Conservation (phyloP, 2,888 invertebrate species). For the Drosophila diplacantha region DNA sequence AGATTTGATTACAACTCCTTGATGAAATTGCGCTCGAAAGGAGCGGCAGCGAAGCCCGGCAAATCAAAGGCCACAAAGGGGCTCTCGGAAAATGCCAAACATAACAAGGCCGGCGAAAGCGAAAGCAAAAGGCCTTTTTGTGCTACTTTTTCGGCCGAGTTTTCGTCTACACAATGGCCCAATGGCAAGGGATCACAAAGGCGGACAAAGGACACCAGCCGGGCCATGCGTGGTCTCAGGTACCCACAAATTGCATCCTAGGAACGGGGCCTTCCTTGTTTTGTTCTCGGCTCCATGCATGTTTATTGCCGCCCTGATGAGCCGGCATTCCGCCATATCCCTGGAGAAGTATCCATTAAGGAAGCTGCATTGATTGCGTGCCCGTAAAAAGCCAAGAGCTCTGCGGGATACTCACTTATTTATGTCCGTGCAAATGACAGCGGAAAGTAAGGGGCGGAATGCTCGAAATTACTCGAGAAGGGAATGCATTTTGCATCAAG, state of each 20-base stretch:
- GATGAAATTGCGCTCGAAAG: constrained; percentile 57
- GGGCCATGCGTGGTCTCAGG: constrained; percentile 23
- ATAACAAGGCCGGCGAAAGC: constrained; percentile 8
- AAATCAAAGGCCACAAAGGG: constrained; percentile 46
- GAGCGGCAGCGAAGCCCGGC: constrained; percentile 19
- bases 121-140: constrained; percentile 1
- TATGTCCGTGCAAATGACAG: constrained; percentile 9
- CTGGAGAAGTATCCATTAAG: constrained; percentile 27
- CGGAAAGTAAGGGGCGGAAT: constrained; percentile 6
- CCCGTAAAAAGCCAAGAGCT: constrained; percentile 55
- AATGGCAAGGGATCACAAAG: constrained; percentile 9
- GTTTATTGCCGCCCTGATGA: constrained; percentile 33
- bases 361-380: constrained; percentile 51
- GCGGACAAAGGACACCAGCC: constrained; percentile 24
- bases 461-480: constrained; percentile 2
- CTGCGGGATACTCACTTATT: constrained; percentile 11
- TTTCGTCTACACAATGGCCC: constrained; percentile 8
- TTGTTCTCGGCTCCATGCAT: constrained; percentile 3
- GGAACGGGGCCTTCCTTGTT: neutral
- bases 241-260: constrained; percentile 29
- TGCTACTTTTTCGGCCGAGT: neutral
- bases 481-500: constrained; percentile 18
- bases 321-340: constrained; percentile 9
- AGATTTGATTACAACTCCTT: constrained; percentile 65
- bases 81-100: constrained; percentile 12